These are phyloP conservation scores for Ceratina australensis DNA, from an alignment of 1,140 invertebrate species.

Conservation along the genomic window DNA sequence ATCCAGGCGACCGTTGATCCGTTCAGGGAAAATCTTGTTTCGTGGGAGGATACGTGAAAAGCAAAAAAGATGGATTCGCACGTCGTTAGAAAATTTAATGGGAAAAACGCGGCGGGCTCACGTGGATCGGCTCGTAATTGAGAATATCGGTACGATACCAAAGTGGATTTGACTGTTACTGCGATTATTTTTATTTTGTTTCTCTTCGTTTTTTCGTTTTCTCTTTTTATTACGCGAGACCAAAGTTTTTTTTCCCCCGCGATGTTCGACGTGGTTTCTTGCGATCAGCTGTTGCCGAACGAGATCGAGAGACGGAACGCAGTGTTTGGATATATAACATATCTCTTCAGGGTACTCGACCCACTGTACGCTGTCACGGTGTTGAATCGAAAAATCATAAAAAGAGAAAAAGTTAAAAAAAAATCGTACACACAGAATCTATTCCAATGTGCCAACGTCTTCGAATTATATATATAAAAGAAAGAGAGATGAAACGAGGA, in stretches of 20 bases:
- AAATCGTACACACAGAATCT: slow-evolving; percentile 52
- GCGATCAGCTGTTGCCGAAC: slow-evolving; percentile 49
- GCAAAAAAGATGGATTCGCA: slow-evolving; percentile 21
- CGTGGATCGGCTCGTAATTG: slow-evolving; percentile 9
- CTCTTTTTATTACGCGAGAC: slow-evolving; percentile 55
- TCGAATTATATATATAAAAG: slow-evolving; percentile 64
- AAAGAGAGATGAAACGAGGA: slow-evolving; percentile 56
- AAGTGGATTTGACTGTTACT: slow-evolving; percentile 57
- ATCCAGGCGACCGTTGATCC: slow-evolving; percentile 43
- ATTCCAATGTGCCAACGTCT: slow-evolving; percentile 78
- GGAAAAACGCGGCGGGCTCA: slow-evolving; percentile 43
- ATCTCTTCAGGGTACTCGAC: slow-evolving; percentile 74
- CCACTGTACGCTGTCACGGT: slow-evolving; percentile 41
- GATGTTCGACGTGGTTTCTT: not conserved
- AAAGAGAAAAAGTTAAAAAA: slow-evolving; percentile 21
- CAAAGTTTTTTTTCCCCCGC: slow-evolving; percentile 55
- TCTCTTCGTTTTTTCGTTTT: not conserved
- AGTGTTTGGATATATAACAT: slow-evolving; percentile 59
- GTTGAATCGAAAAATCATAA: slow-evolving; percentile 41
- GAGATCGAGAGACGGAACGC: slow-evolving; percentile 22
- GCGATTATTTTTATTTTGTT: slow-evolving; percentile 33
- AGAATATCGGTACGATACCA: slow-evolving; percentile 61
- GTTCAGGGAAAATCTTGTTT: slow-evolving; percentile 1
- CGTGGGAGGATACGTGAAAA: not conserved
- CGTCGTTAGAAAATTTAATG: slow-evolving; percentile 40